Evolutionary conservation across 2,797 vertebrate genomes (phyloP), one percentile per base, ranked within the genome.

Genomic region (Rhinoraja longicauda): DNA sequence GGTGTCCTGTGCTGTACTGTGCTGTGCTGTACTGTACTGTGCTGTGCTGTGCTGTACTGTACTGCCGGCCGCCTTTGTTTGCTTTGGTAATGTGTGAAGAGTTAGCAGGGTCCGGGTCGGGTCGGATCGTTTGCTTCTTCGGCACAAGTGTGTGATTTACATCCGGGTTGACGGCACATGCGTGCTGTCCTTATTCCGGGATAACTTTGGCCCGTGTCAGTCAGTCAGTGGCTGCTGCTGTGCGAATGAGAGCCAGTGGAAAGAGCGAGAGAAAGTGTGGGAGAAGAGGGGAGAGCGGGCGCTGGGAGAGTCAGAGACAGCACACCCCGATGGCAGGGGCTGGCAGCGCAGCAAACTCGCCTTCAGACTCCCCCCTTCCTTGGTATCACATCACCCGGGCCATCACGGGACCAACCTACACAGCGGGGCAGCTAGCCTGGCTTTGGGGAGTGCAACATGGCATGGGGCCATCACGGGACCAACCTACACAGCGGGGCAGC

Each of bases 101-200:
- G 45, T 82, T 82, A 24, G 75, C 73, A 5, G 90, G 93, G 93
- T 88, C 0, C 67, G 75, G 32, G 5, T 53, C 45, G 45, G 45
- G 6, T 53, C 45, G 45, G 45, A 53, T 53, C 45, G n/a, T n/a
- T n/a, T n/a, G n/a, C n/a, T n/a, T n/a, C 32, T 36, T 21, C 84
- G 32, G 21, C 5, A 29, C 93, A 95, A 93, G 94, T n/a, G n/a
- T n/a, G n/a, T 93, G 93, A 94, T 96, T 97, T 96, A 97, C 97
- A 98, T 97, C 97, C 97, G 97, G 97, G 97, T 97, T 97, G 96
- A 97, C 96, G 94, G 97, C 97, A 98, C 97, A 97, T 97, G 97
- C 97, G 96, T 97, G 97, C 97, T 97, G 95, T 95, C 96, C 95
- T 96, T 97, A 97, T 97, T 98, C 97, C 97, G 97, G 97, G 98